Base-by-base conservation (phyloP, 2,888 invertebrate genomes). In the Caenorhabditis afra region DNA sequence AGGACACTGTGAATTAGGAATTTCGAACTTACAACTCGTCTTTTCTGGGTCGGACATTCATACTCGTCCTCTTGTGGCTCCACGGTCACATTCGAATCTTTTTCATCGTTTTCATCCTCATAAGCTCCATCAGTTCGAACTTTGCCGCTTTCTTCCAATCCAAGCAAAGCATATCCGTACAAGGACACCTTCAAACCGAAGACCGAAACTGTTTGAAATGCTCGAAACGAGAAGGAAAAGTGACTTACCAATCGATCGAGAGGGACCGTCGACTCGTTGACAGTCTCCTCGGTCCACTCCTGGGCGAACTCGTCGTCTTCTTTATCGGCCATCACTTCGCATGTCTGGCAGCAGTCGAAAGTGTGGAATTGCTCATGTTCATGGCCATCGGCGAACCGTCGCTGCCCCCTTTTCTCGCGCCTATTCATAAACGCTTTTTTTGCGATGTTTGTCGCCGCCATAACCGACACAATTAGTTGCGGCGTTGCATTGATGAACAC, bases 141-240 rank as follows among this genome's bases (percentile, higher is more conserved):
- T 29, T 7, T 3, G n/a, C 39, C 39, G 0, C 41, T 14, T 20
- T 78, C 73, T 23, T 78, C 79, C 7, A 79, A 16, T 10, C 79
- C 79, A 4, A 79, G 16, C 0, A 79, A 23, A 47, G 79, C 79
- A 35, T 79, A 79, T 2, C 79, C 79, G 22, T 79, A 79, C 29
- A 70, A 64, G 16, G 79, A 79, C 4, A 79, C 64, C 79, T 79
- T 29, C 29, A 29, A 29, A 29, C 4, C 4, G 29, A 66, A 66
- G 22, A 35, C 16, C 10, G 37, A 20, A 55, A 52, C 12, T 23
- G 3, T 4, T 20, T 39, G 22, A 50, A 20, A n/a, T n/a, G n/a
- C n/a, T n/a, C n/a, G n/a, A 4, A 11, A 12, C 22, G 2, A 45
- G 10, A 45, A 37, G n/a, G n/a, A 18, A 11, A 29, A 23, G 29